Conservation (phyloP, 2,113 vertebrate genomes). For the Hippocampus barbouri region DNA sequence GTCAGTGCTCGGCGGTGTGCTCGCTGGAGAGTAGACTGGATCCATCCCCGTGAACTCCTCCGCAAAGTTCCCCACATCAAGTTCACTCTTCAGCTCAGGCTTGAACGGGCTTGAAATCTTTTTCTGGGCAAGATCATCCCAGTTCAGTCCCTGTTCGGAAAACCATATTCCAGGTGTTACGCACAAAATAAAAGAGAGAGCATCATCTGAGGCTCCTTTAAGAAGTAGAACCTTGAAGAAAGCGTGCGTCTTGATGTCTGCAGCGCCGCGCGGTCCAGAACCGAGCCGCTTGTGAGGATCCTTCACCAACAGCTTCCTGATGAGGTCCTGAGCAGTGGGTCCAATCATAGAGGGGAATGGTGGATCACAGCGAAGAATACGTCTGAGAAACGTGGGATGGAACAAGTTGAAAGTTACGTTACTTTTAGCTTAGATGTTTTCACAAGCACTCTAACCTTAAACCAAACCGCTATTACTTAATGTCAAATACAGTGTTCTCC, state of each 20-base stretch:
- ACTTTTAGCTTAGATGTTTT: too few relatives aligned
- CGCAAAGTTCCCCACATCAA: constrained; percentile 87
- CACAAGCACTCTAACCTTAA: too few relatives aligned
- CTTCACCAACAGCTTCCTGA: constrained; percentile 81
- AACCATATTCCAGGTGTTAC: constrained; percentile 4
- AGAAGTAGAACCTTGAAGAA: constrained; percentile 82
- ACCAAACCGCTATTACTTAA: too few relatives aligned
- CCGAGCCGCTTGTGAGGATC: constrained; percentile 87
- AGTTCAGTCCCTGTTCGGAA: constrained; percentile 76
- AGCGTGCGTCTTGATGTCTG: constrained; percentile 82
- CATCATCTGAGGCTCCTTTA: background rate
- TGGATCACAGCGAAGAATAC: constrained; percentile 86
- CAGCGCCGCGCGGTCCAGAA: constrained; percentile 78
- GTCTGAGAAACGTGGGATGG: constrained; percentile 58
- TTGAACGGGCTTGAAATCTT: constrained; percentile 81
- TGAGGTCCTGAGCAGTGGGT: constrained; percentile 80
- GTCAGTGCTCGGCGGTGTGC: constrained; percentile 83
- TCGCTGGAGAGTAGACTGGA: constrained; percentile 86
- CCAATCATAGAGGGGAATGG: constrained; percentile 83
- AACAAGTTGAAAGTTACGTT: background rate
- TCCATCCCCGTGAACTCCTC: constrained; percentile 91
- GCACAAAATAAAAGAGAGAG: background rate
- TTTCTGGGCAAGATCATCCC: constrained; percentile 79
- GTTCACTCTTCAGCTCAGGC: constrained; percentile 83
- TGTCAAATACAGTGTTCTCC: too few relatives aligned